Base-by-base conservation (phyloP, 2,797 vertebrate species). In the Sphenopsis melanotis region DNA sequence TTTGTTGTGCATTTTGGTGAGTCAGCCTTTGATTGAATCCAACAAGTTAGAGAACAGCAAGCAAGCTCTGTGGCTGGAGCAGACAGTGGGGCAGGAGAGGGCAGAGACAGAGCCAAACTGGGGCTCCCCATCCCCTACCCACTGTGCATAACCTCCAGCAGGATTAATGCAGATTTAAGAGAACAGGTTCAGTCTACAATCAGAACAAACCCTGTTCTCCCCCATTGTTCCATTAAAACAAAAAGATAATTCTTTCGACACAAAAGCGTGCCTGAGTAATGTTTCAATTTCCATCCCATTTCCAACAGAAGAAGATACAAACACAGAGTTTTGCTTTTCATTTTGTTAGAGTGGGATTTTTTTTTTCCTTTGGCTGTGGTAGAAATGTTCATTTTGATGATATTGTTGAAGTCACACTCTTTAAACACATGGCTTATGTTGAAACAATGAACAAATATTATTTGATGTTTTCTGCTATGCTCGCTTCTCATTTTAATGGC, bases 401-500 rank as follows among this genome's bases (percentile, higher is more conserved):
- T 86, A 77, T 36, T 90, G 83, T 81, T 79, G 69, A 86, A 94
- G 83, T 88, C 79, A 65, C 49, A 56, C 72, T 95, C 83, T 93
- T 92, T 81, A 94, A 94, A 93, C 87, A 94, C 94, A 88, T 41
- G 75, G 87, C 82, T 75, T 64, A 39, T 68, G 70, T 42, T 52
- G 91, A 86, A 91, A 90, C 83, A 92, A 89, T 29, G 87, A 95
- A 83, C 83, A 94, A 94, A 91, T 92, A 87, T 78, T 93, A 68
- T 83, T 82, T 89, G 63, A 87, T 92, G 66, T 64, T 88, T 94
- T 60, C 69, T 84, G 80, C 75, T 84, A 5, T 27, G 36, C 70
- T 95, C 19, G 0, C 44, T 92, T 90, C 70, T 84, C 74, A 65
- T 70, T 68, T 29, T 42, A 84, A 75, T 20, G 55, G 66, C 66